Base-by-base conservation (phyloP, 2,888 invertebrate genomes). In the Erebia epiphron region DNA sequence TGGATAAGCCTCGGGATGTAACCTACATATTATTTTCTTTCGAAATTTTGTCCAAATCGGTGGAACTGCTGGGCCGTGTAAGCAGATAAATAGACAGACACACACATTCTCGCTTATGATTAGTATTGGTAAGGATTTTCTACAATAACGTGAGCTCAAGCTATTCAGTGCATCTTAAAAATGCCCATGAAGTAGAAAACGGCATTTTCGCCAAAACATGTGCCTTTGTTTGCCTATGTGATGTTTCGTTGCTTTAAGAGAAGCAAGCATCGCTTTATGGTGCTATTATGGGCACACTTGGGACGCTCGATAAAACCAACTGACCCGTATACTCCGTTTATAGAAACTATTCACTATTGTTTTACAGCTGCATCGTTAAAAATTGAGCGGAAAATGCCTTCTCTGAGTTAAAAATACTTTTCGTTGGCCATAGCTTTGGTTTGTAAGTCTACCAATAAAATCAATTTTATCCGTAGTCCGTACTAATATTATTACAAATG, bases 281-380 rank as follows among this genome's bases (percentile, higher is more conserved):
- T 49, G n/a, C 35, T 35, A 52, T 64, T 64, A 64, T 64, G 64
- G 49, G 49, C 67, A 67, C 69, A 63, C 69, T 71, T 43, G 69
- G 69, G 71, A 67, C 57, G 70, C 56, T 21, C 63, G 50, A 63
- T 72, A 70, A 72, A 72, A 70, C 67, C 46, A 41, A 49, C 63
- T 49, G 69, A 69, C 63, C 46, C 58, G 46, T 57, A 64, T 46
- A 26, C 49, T 50, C 58, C 67, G 54, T 57, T 73, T 64, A 69
- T 69, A 56, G 61, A 69, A 71, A 63, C 73, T 54, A 67, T 71
- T 60, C 66, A 63, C 71, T 67, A 71, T 60, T 61, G 70, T 67
- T 72, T 70, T 67, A 72, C 70, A 67, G 41, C 69, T 67, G 21
- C 64, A 69, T 50, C 71, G 60, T 63, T 52, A 52, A 64, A 64